Conservation (phyloP, 2,797 vertebrate species). For the Pelobates cultripes region DNA sequence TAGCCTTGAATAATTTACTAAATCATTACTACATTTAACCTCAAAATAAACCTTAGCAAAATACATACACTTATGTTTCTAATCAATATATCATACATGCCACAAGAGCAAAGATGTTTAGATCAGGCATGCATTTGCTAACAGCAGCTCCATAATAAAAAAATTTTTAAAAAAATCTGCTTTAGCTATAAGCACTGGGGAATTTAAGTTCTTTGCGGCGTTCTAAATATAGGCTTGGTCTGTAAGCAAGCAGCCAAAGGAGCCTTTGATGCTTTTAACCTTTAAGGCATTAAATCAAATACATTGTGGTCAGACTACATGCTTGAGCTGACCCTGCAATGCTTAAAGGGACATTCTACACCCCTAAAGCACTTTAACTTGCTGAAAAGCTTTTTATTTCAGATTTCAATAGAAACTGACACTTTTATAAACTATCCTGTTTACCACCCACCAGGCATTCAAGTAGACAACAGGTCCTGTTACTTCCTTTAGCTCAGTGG, state of each 20-base stretch:
- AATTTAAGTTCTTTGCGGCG: neutral
- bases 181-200: neutral
- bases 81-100: neutral
- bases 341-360: neutral
- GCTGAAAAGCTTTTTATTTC: too few species aligned
- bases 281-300: neutral
- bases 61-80: neutral
- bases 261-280: constrained; percentile 1
- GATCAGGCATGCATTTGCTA: neutral
- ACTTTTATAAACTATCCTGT: too few species aligned
- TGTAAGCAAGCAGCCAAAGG: constrained; percentile 25
- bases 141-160: neutral
- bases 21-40: too few species aligned
- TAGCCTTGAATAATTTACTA: too few species aligned
- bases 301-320: constrained; percentile 9
- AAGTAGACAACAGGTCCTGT: too few species aligned
- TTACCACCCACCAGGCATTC: too few species aligned
- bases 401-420: too few species aligned
- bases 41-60: neutral
- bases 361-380: too few species aligned
- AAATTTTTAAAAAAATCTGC: too few species aligned
- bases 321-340: constrained; percentile 7
- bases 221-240: constrained; percentile 12
- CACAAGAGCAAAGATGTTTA: neutral
- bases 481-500: too few species aligned